Percentiles rank a stretch among this genome's conserved stretches.
phyloP scores from a whole-genome alignment of 2,888 invertebrate genomes.

The Marronus borbonicus region DNA sequence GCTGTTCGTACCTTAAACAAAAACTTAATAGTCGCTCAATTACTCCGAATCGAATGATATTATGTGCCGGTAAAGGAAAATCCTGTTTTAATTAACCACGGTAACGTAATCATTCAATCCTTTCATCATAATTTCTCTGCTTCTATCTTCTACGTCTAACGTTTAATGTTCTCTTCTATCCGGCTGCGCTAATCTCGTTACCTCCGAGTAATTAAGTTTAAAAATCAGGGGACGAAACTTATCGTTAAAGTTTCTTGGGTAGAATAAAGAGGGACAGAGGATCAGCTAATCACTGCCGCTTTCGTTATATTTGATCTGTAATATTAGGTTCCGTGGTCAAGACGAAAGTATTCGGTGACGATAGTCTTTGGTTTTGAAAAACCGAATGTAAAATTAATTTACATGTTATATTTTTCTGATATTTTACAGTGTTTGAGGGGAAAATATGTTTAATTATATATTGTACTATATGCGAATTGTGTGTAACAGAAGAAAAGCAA shows the following conservation, averaged over 20 bases:
- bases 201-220: slow-evolving; percentile 47
- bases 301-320: slow-evolving; percentile 8
- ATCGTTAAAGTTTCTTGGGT: slow-evolving; percentile 33
- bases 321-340: neutral
- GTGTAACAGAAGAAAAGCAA: too few relatives aligned
- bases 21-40: slow-evolving; percentile 18
- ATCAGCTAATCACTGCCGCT: slow-evolving; percentile 1
- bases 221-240: slow-evolving; percentile 47
- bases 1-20: too few relatives aligned
- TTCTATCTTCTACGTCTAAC: slow-evolving; percentile 4
- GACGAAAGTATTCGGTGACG: neutral
- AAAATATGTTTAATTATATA: too few relatives aligned
- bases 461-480: too few relatives aligned
- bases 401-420: too few relatives aligned
- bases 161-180: slow-evolving; percentile 14
- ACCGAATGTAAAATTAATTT: too few relatives aligned
- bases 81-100: slow-evolving; percentile 45
- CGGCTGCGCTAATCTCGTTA: slow-evolving; percentile 45
- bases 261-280: neutral
- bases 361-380: too few relatives aligned
- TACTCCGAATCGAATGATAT: slow-evolving; percentile 33
- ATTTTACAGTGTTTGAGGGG: too few relatives aligned
- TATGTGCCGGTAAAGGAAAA: slow-evolving; percentile 26
- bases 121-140: slow-evolving; percentile 24
- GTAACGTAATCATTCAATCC: slow-evolving; percentile 48